These are phyloP conservation scores for Sebastes miniatus DNA, from an alignment of 2,797 vertebrate genomes.

Conservation along the genomic window DNA sequence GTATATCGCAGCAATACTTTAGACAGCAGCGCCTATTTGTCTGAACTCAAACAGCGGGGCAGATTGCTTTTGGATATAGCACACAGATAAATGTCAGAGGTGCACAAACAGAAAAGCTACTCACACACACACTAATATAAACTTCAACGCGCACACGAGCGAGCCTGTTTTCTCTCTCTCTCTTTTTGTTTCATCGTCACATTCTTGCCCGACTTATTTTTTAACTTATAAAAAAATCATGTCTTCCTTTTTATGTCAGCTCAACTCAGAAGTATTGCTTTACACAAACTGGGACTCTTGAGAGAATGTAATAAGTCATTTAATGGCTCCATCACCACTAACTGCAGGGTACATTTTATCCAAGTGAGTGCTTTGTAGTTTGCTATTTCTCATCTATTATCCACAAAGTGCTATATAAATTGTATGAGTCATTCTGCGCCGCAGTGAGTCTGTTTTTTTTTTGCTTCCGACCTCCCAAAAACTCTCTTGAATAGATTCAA, in stretches of 20 bases:
- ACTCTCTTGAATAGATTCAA: constrained; percentile 18
- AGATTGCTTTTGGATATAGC: constrained; percentile 49
- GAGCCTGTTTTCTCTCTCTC: neutral
- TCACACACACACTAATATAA: neutral
- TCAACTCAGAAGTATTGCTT: constrained; percentile 56
- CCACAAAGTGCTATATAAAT: constrained; percentile 65
- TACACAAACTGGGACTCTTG: constrained; percentile 60
- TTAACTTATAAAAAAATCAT: constrained; percentile 45
- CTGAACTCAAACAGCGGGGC: constrained; percentile 31
- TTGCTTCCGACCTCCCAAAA: constrained; percentile 34
- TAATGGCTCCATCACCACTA: constrained; percentile 66
- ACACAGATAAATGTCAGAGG: constrained; percentile 48
- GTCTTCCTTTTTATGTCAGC: constrained; percentile 41
- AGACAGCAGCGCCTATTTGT: constrained; percentile 26
- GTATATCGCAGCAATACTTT: constrained; percentile 29
- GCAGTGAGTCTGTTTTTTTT: constrained; percentile 24
- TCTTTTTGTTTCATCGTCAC: constrained; percentile 17
- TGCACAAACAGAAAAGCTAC: constrained; percentile 10
- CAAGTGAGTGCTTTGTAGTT: constrained; percentile 74
- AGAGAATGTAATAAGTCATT: constrained; percentile 73
- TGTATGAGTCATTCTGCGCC: constrained; percentile 60
- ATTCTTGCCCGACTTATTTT: constrained; percentile 20
- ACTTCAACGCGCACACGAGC: neutral
- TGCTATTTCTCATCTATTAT: constrained; percentile 71
- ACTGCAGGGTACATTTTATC: constrained; percentile 70